Evolutionary conservation across 2,888 invertebrate genomes (phyloP), one percentile per base, ranked within the genome.

Genomic region (Agrochola lota): DNA sequence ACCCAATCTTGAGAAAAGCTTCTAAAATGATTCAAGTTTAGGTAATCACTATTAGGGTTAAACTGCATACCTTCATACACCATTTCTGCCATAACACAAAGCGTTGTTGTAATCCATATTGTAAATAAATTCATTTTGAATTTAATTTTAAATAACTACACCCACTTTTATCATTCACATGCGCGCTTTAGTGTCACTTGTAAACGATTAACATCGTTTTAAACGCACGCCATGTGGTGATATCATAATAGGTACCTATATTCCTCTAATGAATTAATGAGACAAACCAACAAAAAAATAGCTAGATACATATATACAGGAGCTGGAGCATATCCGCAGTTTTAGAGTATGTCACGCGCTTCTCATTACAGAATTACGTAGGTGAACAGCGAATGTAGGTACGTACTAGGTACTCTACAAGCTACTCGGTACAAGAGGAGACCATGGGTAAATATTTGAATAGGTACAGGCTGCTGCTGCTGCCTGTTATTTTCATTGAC

Each of bases 311-410:
- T 35, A 90, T 23, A 90, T 86, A 83, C 84, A 71, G 78, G 78
- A 83, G 71, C 40, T 71, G 78, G 77, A 81, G 83, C 88, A 86
- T 90, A 89, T 91, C 86, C 88, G 87, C 85, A 87, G 90, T 90
- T 90, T 90, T 87, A 89, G 81, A 74, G 69, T 79, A 77, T 91
- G 94, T 95, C 95, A 95, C 94, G 95, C 92, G 95, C 90, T 93
- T 91, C 88, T 88, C 88, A 93, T 94, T 94, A 93, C 81, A 75
- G 67, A 80, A 73, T 77, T 75, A 79, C 81, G 79, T 80, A 66
- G 60, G 55, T 75, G 79, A 78, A 71, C 59, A 69, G 59, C 66
- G 59, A 67, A 55, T 26, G 26, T 81, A 35, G 15, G 7, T 23
- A n/a, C 23, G 15, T n/a, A 35, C 12, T 81, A 35, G 35, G 35